phyloP scores from a whole-genome alignment of 2,797 vertebrate species.

The Euphonia xanthogaster region DNA sequence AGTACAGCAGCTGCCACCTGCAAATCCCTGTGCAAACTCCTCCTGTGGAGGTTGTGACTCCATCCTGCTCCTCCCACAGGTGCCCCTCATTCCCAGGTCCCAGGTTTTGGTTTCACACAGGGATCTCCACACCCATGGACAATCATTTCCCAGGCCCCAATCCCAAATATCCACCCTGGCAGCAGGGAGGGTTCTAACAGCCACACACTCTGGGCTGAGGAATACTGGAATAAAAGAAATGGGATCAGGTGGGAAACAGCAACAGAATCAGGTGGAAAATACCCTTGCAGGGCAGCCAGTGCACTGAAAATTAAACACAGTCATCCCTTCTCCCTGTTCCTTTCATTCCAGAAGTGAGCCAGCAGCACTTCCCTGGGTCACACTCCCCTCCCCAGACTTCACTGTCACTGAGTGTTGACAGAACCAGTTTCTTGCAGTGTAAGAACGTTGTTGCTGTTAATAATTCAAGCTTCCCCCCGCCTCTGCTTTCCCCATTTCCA shows the following conservation, averaged over 20 bases:
- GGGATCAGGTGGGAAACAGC: too few relatives aligned
- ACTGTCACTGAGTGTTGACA: not conserved
- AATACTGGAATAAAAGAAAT: not conserved
- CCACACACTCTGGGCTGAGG: not conserved
- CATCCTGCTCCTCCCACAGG: not conserved
- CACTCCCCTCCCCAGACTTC: not conserved
- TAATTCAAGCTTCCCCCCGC: not conserved
- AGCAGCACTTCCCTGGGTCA: not conserved
- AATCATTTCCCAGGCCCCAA: not conserved
- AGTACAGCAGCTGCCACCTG: not conserved
- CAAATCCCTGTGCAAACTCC: not conserved
- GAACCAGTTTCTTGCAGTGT: not conserved
- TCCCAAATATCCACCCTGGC: fast-evolving
- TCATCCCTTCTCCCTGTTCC: not conserved
- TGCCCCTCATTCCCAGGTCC: not conserved
- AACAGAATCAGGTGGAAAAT: not conserved
- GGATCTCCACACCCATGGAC: fast-evolving
- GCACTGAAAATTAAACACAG: too few relatives aligned
- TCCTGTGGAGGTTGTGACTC: not conserved
- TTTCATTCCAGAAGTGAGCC: not conserved
- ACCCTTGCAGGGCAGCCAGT: not conserved
- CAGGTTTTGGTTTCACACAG: not conserved
- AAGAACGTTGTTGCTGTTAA: not conserved
- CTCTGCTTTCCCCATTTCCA: not conserved
- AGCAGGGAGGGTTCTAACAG: not conserved